Base-by-base conservation (phyloP, 2,797 vertebrate species). In the Anguilla pacifica region DNA sequence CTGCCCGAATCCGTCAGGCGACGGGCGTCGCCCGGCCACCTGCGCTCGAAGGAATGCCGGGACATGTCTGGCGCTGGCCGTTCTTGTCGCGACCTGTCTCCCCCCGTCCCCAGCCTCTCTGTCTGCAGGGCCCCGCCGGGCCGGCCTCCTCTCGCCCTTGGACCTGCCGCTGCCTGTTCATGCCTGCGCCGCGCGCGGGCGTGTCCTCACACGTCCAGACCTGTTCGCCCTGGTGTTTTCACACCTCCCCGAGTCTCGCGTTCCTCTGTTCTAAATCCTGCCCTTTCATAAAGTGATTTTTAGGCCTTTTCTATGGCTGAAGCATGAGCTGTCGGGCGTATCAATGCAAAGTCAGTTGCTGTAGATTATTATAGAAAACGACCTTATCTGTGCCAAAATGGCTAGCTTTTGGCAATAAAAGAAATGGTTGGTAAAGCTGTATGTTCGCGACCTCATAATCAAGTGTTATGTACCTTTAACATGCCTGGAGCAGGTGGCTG, bases 71-170 rank as follows among this genome's bases (percentile, higher is more conserved):
- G 17, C 15, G 17, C 3, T 43, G 35, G 1, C 31, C 13, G 7
- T 39, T 77, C 74, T 17, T 77, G 74, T 77, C 43, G 25, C 74
- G 74, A 77, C 74, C 74, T 77, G 74, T 77, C 31, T 46, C 43
- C 53, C 35, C 74, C 31, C 25, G 35, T 43, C 74, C 74, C 39
- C 74, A 77, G 25, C 74, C 31, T 43, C 31, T 43, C 35, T 77
- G 67, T 31, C 67, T 10, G 67, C 70, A 39, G 28, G 2, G 70
- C 4, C 4, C 51, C 10, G 74, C 74, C 35, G 28, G 5, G 15
- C 31, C 4, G 74, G 74, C 1, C 74, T 39, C 35, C 74, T 43
- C 74, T 77, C 15, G 17, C 39, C 35, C 4, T 35, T 77, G 74
- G 35, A 43, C 31, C 31, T 43, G 74, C 74, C 74, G 13, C 35